Conservation (phyloP, 2,113 vertebrate genomes). For the Panthera leo region DNA sequence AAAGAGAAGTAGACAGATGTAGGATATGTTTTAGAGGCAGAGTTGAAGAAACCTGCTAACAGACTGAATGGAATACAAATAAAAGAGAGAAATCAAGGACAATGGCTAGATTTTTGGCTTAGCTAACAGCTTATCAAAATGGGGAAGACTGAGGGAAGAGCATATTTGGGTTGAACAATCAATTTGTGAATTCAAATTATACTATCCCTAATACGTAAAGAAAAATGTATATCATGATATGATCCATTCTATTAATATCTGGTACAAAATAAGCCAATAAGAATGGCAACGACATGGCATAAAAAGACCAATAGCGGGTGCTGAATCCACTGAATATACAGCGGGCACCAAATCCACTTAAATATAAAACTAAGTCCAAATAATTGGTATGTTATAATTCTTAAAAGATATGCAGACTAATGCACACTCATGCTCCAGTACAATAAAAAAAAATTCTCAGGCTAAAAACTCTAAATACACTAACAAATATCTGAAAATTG, state of each 20-base stretch:
- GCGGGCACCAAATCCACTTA: background rate
- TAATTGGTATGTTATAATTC: background rate
- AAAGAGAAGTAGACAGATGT: background rate
- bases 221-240: slow-evolving; percentile 1
- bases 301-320: background rate
- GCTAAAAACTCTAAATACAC: background rate
- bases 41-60: background rate
- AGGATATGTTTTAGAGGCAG: background rate
- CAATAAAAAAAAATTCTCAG: background rate
- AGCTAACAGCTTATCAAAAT: background rate
- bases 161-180: background rate
- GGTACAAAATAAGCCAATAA: background rate
- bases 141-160: background rate
- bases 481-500: background rate
- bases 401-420: background rate
- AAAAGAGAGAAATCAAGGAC: background rate
- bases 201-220: background rate
- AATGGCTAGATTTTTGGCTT: background rate
- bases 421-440: background rate
- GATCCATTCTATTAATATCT: background rate
- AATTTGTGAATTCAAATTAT: background rate
- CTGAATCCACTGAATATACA: background rate
- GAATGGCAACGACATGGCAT: background rate
- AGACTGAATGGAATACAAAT: background rate
- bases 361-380: slow-evolving; percentile 27